These are phyloP conservation scores for Tyto alba DNA, from an alignment of 2,113 vertebrate genomes.

Conservation along the genomic window DNA sequence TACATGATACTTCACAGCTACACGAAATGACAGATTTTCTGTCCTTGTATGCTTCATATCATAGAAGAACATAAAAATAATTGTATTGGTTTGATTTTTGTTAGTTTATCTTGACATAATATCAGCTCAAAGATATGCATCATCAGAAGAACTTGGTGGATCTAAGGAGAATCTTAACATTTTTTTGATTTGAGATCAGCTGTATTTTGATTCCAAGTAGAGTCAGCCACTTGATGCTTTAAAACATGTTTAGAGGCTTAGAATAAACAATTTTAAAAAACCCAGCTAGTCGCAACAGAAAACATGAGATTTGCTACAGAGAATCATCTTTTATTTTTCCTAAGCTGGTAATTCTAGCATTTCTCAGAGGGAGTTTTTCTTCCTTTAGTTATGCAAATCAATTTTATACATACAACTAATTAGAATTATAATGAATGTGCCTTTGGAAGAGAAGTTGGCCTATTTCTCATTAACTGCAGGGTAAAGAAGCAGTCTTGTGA, in stretches of 20 bases:
- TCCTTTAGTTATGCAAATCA: slow-evolving; percentile 52
- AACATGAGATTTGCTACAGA: slow-evolving; percentile 18
- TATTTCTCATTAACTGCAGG: not conserved
- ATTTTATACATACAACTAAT: slow-evolving; percentile 12
- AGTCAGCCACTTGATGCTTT: not conserved
- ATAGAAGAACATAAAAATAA: not conserved
- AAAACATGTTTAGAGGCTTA: not conserved
- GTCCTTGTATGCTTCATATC: not conserved
- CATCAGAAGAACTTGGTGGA: not conserved
- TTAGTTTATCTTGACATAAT: not conserved
- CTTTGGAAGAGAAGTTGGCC: slow-evolving; percentile 10
- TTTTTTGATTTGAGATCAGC: not conserved
- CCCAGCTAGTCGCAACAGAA: slow-evolving; percentile 29
- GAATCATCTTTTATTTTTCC: slow-evolving; percentile 4
- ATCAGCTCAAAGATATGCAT: not conserved
- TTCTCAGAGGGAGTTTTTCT: slow-evolving; percentile 3
- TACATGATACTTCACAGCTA: not conserved
- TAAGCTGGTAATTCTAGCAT: not conserved
- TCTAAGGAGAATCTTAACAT: not conserved
- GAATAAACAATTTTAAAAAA: not conserved
- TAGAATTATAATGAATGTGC: not conserved
- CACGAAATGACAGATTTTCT: not conserved
- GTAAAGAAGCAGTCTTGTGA: not conserved
- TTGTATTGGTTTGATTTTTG: not conserved
- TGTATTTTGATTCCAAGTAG: not conserved